phyloP scores from a whole-genome alignment of 2,113 vertebrate species.

The Sardina pilchardus region DNA sequence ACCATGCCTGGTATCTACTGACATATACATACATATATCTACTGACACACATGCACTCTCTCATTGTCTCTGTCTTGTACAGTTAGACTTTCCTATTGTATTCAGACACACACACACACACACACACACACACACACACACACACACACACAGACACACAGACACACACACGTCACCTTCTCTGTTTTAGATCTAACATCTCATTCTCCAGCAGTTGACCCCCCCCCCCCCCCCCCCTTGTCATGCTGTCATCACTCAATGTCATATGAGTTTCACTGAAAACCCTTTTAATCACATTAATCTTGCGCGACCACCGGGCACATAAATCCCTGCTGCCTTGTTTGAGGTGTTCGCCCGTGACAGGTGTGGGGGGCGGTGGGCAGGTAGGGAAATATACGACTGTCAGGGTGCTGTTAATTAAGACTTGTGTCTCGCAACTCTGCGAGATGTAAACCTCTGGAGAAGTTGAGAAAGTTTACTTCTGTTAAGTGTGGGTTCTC shows the following conservation, averaged over 20 bases:
- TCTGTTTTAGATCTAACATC: not conserved
- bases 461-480: not conserved
- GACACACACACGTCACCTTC: not conserved
- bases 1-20: too few species aligned
- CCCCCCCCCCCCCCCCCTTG: not conserved
- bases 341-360: not conserved
- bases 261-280: not conserved
- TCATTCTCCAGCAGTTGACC: not conserved
- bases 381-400: not conserved
- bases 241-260: slow-evolving; percentile 8
- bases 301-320: not conserved
- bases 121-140: not conserved
- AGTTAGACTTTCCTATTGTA: not conserved
- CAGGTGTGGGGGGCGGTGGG: not conserved
- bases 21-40: not conserved
- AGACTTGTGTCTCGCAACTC: not conserved
- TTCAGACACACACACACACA: too few species aligned
- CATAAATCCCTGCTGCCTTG: not conserved
- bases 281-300: not conserved
- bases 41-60: too few species aligned
- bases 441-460: not conserved
- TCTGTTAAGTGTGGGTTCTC: not conserved
- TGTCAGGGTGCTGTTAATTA: not conserved
- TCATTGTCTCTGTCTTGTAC: not conserved
- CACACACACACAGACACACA: not conserved